phyloP scores from a whole-genome alignment of 2,113 vertebrate species.

The Madoqua kirkii region DNA sequence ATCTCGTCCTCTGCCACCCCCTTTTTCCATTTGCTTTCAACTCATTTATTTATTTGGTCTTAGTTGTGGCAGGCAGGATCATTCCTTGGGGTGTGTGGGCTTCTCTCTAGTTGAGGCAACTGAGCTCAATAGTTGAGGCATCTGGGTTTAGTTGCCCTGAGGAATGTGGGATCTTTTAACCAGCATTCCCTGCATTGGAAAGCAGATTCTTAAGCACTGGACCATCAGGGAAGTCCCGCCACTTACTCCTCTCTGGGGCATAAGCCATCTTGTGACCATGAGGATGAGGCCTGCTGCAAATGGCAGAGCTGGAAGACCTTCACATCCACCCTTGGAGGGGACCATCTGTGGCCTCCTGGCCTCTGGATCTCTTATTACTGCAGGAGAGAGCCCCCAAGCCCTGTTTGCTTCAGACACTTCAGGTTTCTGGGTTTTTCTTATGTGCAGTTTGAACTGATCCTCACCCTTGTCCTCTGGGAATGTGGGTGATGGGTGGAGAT shows the following conservation, averaged over 20 bases:
- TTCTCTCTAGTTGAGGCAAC: neutral
- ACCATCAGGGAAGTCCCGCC: neutral
- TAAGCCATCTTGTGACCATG: neutral
- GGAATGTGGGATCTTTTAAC: neutral
- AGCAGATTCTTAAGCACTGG: neutral
- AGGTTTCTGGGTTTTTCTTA: neutral
- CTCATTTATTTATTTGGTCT: neutral
- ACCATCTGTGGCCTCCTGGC: neutral
- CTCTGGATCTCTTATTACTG: neutral
- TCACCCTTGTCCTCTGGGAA: neutral
- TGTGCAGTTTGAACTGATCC: neutral
- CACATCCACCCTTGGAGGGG: neutral
- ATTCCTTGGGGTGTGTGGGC: neutral
- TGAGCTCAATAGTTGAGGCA: neutral
- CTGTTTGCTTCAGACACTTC: neutral
- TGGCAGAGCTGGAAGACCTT: neutral
- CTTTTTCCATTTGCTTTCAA: neutral
- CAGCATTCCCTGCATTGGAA: neutral
- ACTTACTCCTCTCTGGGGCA: neutral
- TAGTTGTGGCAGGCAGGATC: neutral
- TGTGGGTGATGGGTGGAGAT: neutral
- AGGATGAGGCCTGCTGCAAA: neutral
- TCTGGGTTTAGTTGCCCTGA: neutral
- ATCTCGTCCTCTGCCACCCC: neutral
- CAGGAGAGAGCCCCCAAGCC: neutral